Base-by-base conservation (phyloP, 2,888 invertebrate genomes). In the Tetragonula carbonaria region DNA sequence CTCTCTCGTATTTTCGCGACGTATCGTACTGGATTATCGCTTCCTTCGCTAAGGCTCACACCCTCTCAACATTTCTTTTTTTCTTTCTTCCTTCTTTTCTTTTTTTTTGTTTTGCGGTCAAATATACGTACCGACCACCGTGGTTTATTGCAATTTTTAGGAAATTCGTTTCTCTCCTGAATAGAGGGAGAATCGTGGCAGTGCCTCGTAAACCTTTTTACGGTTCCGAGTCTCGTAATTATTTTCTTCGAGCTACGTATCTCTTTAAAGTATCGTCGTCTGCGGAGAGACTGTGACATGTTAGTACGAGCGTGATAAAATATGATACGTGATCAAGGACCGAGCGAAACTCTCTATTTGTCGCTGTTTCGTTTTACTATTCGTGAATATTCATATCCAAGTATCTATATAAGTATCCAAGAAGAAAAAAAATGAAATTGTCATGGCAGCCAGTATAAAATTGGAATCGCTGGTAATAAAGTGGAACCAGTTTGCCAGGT, bases 1-100 rank as follows among this genome's bases (percentile, higher is more conserved):
- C 59, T 45, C 68, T 73, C 74, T 62, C 74, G 65, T 55, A 65
- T 82, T 82, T 79, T 79, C 70, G 68, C 74, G 23, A 78, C 57
- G 51, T 66, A 65, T 66, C 70, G 53, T 55, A 16, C 21, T 33
- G 71, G 71, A 71, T 65, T 76, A 71, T 76, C 76, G 50, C 23
- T 71, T 71, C 63, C 65, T 71, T 57, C 55, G 23, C 13, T 4
- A 38, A 38, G n/a, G 16, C 2, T 13, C 3, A 23, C 11, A 5
- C 33, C 33, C 45, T 28, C 14, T 2, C 13, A 13, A 14, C 2
- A 2, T 59, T 14, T 23, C 14, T 59, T 16, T 51, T 13, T 51
- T 51, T 51, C 16, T 51, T 55, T 21, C 8, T 62, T 28, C 28
- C 16, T 38, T 13, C n/a, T 57, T 57, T 16, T 57, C 5, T 16